phyloP scores from a whole-genome alignment of 2,113 vertebrate genomes.

The Mystacornis crossleyi region DNA sequence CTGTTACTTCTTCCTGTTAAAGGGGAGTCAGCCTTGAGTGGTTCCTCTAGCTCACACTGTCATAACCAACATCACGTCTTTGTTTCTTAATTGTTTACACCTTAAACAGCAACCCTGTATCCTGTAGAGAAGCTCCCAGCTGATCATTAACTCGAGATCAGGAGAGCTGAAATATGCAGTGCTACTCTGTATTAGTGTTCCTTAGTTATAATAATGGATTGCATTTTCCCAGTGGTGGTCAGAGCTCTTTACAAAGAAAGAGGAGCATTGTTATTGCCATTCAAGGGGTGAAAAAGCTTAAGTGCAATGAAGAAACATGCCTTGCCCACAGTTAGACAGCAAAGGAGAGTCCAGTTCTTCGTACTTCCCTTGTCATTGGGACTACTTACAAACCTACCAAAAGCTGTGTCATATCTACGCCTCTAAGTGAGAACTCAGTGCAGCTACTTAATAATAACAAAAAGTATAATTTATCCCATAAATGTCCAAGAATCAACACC shows the following conservation, averaged over 20 bases:
- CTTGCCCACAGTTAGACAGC: neutral
- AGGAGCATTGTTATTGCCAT: neutral
- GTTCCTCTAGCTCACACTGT: neutral
- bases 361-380: neutral
- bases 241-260: neutral
- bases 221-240: neutral
- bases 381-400: neutral
- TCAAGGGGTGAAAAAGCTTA: neutral
- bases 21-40: neutral
- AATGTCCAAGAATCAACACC: neutral
- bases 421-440: neutral
- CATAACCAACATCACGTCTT: fast-evolving
- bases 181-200: neutral
- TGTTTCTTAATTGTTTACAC: neutral
- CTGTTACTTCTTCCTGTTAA: neutral
- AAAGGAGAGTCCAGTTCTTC: neutral
- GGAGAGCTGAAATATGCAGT: neutral
- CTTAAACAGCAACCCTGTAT: neutral
- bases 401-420: neutral
- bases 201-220: neutral
- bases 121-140: neutral
- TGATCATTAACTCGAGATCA: neutral
- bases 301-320: neutral
- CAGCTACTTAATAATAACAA: neutral
- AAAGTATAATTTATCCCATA: neutral